These are phyloP conservation scores for Myotis yumanensis DNA, from an alignment of 2,113 vertebrate species.

Conservation along the genomic window DNA sequence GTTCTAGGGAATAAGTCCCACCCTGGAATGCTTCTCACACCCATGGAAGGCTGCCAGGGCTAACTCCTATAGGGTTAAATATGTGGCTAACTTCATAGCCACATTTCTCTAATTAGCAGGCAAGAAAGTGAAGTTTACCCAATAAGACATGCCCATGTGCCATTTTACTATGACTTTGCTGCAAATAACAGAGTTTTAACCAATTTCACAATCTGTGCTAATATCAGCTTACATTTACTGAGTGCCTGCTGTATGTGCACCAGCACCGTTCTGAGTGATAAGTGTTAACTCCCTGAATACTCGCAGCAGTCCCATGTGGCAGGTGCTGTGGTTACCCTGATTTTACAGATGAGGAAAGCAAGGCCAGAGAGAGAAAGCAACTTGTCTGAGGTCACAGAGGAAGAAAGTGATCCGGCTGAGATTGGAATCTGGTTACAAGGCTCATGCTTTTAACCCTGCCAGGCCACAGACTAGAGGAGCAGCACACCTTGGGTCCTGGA, in stretches of 20 bases:
- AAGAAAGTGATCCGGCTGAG: not conserved
- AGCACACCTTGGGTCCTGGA: not conserved
- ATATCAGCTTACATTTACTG: not conserved
- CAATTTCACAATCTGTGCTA: not conserved
- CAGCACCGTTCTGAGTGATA: not conserved
- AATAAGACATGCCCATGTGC: not conserved
- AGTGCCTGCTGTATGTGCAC: not conserved
- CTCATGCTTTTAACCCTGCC: not conserved
- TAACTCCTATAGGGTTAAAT: no score
- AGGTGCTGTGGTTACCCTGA: not conserved
- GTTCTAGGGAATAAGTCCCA: not conserved
- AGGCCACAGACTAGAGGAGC: not conserved
- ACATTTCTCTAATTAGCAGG: not conserved
- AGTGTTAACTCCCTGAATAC: not conserved
- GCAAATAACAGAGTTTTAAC: not conserved
- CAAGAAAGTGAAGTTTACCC: not conserved
- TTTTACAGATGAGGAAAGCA: not conserved
- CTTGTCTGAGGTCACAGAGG: not conserved
- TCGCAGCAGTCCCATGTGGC: accelerated
- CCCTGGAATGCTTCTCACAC: not conserved
- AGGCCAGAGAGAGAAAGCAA: not conserved
- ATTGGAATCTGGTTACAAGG: not conserved
- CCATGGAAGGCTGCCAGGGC: not conserved
- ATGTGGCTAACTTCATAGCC: not conserved
- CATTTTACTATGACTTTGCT: not conserved